Evolutionary conservation across 2,888 invertebrate species (phyloP).

Genomic region (Vandiemenella viatica): DNA sequence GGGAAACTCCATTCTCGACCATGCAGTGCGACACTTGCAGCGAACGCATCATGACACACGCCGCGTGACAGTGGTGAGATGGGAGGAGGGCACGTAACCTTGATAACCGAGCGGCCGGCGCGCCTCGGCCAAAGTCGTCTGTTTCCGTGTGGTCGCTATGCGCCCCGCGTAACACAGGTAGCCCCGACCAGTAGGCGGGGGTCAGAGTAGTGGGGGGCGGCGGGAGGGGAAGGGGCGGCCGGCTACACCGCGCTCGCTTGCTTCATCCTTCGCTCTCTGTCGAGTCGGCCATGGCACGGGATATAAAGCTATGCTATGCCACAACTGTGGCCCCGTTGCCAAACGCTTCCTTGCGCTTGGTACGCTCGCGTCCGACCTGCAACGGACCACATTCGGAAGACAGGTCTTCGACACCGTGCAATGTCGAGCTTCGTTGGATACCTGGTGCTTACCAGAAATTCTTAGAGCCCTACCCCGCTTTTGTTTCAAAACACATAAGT

Average conservation of each 20-base stretch:
- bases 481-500: too few species aligned
- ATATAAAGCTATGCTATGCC: constrained; percentile 7
- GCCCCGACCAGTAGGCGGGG: background rate
- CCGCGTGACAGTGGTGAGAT: too few species aligned
- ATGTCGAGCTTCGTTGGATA: too few species aligned
- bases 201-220: constrained; percentile 12
- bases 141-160: constrained; percentile 24
- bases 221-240: constrained; percentile 9
- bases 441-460: too few species aligned
- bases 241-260: background rate
- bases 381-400: background rate
- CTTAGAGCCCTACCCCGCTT: too few species aligned
- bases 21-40: too few species aligned
- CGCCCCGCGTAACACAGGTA: constrained; percentile 18
- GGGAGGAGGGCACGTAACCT: background rate
- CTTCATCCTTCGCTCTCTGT: constrained; percentile 3
- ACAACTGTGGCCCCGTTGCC: constrained; percentile 7
- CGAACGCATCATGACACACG: too few species aligned
- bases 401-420: background rate
- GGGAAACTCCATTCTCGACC: too few species aligned
- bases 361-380: background rate
- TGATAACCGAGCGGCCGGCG: constrained; percentile 14
- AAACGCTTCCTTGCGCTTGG: background rate
- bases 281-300: constrained; percentile 14
- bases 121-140: constrained; percentile 24